Conservation (phyloP, 2,797 vertebrate genomes). For the Pseudochaenichthys georgianus region DNA sequence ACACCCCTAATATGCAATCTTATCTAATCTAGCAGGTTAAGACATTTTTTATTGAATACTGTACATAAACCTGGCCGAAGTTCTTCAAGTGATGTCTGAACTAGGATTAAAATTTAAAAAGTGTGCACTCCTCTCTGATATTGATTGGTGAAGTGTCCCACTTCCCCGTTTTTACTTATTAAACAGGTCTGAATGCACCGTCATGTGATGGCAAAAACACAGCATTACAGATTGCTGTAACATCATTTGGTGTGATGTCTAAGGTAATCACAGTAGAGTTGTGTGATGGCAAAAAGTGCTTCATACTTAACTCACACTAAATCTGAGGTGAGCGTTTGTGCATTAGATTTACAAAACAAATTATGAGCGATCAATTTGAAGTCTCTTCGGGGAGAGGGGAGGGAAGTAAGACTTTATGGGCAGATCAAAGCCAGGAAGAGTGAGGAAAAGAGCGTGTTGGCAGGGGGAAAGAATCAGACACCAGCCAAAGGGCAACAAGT, state of each 20-base stretch:
- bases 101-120: not conserved
- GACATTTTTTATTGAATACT: not conserved
- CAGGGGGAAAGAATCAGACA: slow-evolving; percentile 27
- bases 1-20: no score
- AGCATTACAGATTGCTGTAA: not conserved
- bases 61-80: not conserved
- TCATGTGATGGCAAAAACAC: not conserved
- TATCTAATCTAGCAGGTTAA: not conserved
- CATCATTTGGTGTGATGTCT: no score
- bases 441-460: slow-evolving; percentile 15
- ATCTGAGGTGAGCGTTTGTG: slow-evolving; percentile 7
- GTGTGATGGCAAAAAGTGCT: not conserved
- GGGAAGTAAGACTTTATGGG: slow-evolving; percentile 10
- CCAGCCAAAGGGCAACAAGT: slow-evolving; percentile 51
- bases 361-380: slow-evolving; percentile 9
- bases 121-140: not conserved
- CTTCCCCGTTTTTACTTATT: not conserved
- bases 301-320: slow-evolving; percentile 6
- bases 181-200: not conserved
- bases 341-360: not conserved
- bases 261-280: not conserved
- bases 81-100: not conserved
- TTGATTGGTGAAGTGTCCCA: not conserved
- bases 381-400: slow-evolving; percentile 3
- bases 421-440: slow-evolving; percentile 50